phyloP scores from a whole-genome alignment of 2,113 vertebrate genomes.

The Glaucidium brasilianum region DNA sequence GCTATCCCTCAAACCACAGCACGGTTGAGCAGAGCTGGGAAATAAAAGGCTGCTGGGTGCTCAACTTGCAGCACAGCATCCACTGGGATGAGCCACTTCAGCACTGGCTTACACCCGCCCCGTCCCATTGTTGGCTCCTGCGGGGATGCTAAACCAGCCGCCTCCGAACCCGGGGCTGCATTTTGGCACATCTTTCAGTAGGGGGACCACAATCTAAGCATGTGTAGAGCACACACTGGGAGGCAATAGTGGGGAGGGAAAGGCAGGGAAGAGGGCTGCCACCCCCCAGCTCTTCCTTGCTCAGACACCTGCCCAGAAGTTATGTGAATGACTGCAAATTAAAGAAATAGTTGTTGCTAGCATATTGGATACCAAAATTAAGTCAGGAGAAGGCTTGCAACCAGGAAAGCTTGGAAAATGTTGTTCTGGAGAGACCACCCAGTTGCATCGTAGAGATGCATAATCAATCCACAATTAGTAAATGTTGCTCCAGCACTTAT shows the following conservation, averaged over 20 bases:
- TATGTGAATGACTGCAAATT: neutral
- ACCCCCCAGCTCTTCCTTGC: neutral
- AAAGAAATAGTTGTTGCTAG: neutral
- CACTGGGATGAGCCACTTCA: neutral
- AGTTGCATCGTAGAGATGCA: too few species aligned
- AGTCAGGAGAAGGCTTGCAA: neutral
- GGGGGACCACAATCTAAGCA: neutral
- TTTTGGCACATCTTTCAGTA: neutral
- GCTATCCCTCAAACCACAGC: neutral
- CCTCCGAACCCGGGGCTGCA: neutral
- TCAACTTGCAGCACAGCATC: neutral
- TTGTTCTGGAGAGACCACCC: conserved; percentile 35
- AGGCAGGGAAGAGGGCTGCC: neutral
- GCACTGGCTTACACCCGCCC: rapidly evolving
- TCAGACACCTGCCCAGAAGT: neutral
- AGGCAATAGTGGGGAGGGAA: neutral
- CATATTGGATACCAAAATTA: neutral
- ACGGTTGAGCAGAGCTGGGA: neutral
- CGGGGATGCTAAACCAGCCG: neutral
- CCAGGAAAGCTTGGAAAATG: neutral
- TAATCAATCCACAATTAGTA: neutral
- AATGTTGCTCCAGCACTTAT: neutral
- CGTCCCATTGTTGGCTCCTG: neutral
- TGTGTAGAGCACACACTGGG: neutral
- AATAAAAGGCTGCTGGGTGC: neutral